These are phyloP conservation scores for Rhagoletis pomonella DNA, from an alignment of 1,140 invertebrate genomes.

Conservation along the genomic window DNA sequence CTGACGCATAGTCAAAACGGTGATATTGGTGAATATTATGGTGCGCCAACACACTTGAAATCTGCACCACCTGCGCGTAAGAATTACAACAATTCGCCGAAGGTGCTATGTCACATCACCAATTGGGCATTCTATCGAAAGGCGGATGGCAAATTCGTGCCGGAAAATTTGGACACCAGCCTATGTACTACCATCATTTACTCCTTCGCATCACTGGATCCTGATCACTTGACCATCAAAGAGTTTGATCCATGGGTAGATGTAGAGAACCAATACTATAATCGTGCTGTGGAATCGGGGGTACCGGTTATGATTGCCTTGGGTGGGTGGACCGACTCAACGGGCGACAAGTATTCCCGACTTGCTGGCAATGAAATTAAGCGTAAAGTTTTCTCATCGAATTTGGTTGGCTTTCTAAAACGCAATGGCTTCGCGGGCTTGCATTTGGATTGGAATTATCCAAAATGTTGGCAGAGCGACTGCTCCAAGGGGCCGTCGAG, in stretches of 20 bases:
- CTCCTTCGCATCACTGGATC: conserved; percentile 90
- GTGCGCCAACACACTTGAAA: conserved; percentile 62
- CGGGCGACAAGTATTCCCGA: conserved; percentile 88
- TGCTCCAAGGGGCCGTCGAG: conserved; percentile 85
- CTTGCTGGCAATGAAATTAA: conserved; percentile 80
- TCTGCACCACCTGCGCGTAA: conserved; percentile 58
- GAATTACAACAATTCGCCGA: conserved; percentile 64
- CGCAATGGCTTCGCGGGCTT: conserved; percentile 87
- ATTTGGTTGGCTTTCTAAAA: conserved; percentile 81
- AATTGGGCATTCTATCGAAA: conserved; percentile 92
- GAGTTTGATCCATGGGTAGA: conserved; percentile 90
- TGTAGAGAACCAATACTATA: conserved; percentile 85
- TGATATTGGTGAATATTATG: conserved; percentile 59
- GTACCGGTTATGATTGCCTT: conserved; percentile 85
- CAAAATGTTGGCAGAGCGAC: conserved; percentile 92
- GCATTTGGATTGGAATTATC: conserved; percentile 94
- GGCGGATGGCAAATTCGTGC: conserved; percentile 87
- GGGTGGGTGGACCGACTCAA: conserved; percentile 93
- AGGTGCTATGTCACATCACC: conserved; percentile 89
- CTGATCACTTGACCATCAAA: conserved; percentile 83
- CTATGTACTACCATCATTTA: conserved; percentile 93
- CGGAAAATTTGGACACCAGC: conserved; percentile 86
- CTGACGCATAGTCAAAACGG: conserved; percentile 54
- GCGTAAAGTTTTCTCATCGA: conserved; percentile 82
- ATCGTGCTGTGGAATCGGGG: conserved; percentile 60